phyloP scores from a whole-genome alignment of 35 echinoderm and acorn worm species.

The Diadema setosum region DNA sequence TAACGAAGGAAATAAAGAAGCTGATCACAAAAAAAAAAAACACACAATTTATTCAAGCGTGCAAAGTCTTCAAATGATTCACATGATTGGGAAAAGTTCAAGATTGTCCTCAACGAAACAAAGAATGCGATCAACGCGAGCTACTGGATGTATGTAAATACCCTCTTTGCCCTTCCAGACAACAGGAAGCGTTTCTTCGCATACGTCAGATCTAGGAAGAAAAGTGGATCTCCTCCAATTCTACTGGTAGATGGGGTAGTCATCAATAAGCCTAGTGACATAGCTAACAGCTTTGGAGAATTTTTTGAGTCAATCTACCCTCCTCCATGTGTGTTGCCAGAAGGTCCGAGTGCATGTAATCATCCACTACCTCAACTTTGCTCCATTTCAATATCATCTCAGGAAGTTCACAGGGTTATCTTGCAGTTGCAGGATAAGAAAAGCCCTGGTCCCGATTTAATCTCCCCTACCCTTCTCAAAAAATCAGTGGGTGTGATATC shows the following conservation, averaged over 20 bases:
- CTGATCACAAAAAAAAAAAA: neutral
- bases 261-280: neutral
- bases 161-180: neutral
- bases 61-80: neutral
- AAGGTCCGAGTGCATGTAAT: neutral
- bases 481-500: too few species aligned
- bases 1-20: neutral
- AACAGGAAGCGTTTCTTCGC: conserved; percentile 27
- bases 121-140: neutral
- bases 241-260: neutral
- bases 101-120: neutral
- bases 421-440: too few species aligned
- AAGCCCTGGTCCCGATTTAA: too few species aligned
- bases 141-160: neutral
- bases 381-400: neutral
- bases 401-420: too few species aligned
- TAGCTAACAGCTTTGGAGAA: neutral
- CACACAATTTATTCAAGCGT: neutral
- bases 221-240: neutral
- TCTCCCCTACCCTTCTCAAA: too few species aligned
- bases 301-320: neutral
- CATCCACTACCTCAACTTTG: neutral
- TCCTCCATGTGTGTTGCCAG: neutral
- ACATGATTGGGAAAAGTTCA: neutral
- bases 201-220: neutral